Conservation (phyloP, 2,113 vertebrate genomes). For the Recurvirostra avosetta region DNA sequence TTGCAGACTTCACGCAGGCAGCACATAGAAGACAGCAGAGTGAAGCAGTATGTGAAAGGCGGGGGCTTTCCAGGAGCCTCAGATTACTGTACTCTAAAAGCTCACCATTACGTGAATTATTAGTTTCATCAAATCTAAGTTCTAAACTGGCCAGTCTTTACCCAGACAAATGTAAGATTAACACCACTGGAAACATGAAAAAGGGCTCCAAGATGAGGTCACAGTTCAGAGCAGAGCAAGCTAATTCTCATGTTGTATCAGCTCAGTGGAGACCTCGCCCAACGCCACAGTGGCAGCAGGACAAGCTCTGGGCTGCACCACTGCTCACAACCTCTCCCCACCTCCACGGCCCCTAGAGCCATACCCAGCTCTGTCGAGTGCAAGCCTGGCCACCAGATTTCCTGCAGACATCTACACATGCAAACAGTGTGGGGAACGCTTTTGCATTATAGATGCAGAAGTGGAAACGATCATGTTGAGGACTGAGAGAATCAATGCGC, state of each 20-base stretch:
- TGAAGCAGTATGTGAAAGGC: rapidly evolving
- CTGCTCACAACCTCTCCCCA: not conserved
- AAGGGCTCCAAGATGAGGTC: not conserved
- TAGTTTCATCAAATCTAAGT: not conserved
- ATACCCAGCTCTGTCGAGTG: rapidly evolving
- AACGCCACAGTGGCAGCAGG: rapidly evolving
- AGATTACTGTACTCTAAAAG: not conserved
- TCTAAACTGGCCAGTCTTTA: not conserved
- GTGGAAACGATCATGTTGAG: not conserved
- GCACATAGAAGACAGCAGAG: not conserved
- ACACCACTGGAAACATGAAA: not conserved
- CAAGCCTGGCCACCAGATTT: not conserved
- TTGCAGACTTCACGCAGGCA: not conserved
- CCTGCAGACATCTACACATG: not conserved
- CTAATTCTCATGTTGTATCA: not conserved
- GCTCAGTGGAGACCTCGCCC: rapidly evolving
- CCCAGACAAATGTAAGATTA: not conserved
- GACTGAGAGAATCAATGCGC: not conserved
- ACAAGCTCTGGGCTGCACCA: not conserved
- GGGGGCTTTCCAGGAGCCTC: not conserved
- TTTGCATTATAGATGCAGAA: not conserved
- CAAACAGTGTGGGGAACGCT: not conserved
- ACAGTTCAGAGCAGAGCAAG: rapidly evolving
- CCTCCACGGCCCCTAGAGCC: rapidly evolving
- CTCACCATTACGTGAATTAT: not conserved